Conservation (phyloP, 2,797 vertebrate genomes). For the Brachymystax lenok region DNA sequence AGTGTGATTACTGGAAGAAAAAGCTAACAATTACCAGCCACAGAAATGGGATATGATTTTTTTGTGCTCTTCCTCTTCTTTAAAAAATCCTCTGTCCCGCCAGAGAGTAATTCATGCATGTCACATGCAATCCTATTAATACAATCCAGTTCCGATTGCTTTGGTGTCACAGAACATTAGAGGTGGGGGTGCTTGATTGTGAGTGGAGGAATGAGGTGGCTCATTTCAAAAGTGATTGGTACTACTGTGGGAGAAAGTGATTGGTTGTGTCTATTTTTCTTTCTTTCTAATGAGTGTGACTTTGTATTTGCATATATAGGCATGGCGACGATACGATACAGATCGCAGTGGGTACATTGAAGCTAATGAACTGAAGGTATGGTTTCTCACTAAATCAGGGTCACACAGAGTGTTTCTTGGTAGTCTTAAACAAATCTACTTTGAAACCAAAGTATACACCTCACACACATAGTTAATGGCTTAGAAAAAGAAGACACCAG, state of each 20-base stretch:
- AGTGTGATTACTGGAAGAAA: too few relatives aligned
- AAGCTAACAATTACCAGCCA: too few relatives aligned
- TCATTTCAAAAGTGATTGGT: conserved; percentile 23
- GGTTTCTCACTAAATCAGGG: not conserved
- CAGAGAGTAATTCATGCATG: conserved; percentile 27
- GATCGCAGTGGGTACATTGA: conserved; percentile 97
- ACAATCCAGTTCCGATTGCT: not conserved
- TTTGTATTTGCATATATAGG: conserved; percentile 69
- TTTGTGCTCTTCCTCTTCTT: too few relatives aligned
- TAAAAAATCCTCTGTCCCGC: conserved; percentile 60
- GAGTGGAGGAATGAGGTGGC: not conserved
- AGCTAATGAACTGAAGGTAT: conserved; percentile 95
- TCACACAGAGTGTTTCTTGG: too few relatives aligned
- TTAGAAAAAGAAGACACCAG: too few relatives aligned
- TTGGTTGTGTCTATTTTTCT: conserved; percentile 52
- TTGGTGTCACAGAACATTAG: not conserved
- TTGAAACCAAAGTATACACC: too few relatives aligned
- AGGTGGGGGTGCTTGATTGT: not conserved
- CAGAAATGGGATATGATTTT: too few relatives aligned
- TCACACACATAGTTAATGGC: too few relatives aligned
- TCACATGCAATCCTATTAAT: too few relatives aligned
- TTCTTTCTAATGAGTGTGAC: not conserved
- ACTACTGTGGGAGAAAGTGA: not conserved
- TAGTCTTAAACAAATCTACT: too few relatives aligned
- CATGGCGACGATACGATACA: conserved; percentile 93